Evolutionary conservation across 1,140 invertebrate genomes (phyloP), one percentile per base, ranked within the genome.

Genomic region (Plectus sambesii): DNA sequence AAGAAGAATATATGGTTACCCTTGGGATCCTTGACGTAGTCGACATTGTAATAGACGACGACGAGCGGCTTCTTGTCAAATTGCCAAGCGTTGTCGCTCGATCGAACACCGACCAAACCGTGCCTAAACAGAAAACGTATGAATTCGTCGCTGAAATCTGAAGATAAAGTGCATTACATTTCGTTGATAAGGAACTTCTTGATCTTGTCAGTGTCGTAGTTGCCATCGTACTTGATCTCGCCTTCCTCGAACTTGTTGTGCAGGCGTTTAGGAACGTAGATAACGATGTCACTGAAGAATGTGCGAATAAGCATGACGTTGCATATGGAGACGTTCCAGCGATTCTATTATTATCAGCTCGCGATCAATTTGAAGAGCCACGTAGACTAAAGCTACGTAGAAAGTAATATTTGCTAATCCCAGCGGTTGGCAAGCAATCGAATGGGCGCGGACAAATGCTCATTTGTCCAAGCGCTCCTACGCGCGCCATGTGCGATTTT

Each of bases 1-100:
- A 8, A 8, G n/a, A 9, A 12, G 12, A 44, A 49, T 3, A 50
- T 19, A 9, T 12, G 43, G 27, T 49, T 65, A 72, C 78, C 81
- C 72, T 98, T 98, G 6, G 82, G 76, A 72, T 99, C 96, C 73
- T 94, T 96, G 0, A 82, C 78, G 66, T 97, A 98, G 73, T 99
- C 92, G 5, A 98, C 88, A 68, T 77, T 78, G 70, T 83, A 99
- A 70, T 89, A 97, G 22, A 84, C 90, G 50, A 90, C 80, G 29
- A 97, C 77, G 41, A 92, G 66, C 2, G 93, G 92, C 36, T 59
- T 53, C 62, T 81, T 82, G 60, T 79, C 80, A 75, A 97, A 97
- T 53, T 94, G 84, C 9, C 77, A 77, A 2, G 76, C 70, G 64
- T 88, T 88, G 48, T 87, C 84, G 58, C 81, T 78, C 24, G 82